Percentiles rank a stretch among this genome's conserved stretches.
These are phyloP conservation scores for Tanypteryx hageni DNA, from an alignment of 2,888 invertebrate genomes.

Conservation along the genomic window DNA sequence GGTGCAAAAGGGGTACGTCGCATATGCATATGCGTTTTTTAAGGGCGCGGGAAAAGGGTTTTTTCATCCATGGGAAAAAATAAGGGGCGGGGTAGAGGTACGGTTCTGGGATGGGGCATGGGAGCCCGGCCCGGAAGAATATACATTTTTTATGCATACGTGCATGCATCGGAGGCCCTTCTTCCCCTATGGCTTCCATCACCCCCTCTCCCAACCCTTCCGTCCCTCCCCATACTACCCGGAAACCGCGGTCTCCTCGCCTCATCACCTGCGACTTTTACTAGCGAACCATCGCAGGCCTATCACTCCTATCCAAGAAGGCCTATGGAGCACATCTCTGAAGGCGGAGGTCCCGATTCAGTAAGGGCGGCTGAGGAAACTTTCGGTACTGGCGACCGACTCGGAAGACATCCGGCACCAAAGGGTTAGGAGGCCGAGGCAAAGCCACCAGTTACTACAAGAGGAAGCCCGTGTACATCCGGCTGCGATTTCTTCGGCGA, in stretches of 20 bases:
- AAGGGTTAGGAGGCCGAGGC: no score
- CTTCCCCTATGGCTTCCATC: no score
- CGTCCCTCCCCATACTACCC: neutral
- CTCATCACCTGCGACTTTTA: conserved; percentile 23
- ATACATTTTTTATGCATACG: conserved; percentile 62
- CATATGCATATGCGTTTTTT: conserved; percentile 63
- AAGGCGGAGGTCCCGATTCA: neutral
- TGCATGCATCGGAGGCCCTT: conserved; percentile 41
- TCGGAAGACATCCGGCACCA: neutral
- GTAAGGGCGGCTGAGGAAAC: neutral
- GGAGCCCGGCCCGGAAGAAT: conserved; percentile 50
- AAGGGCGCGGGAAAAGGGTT: conserved; percentile 31
- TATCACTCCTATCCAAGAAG: neutral
- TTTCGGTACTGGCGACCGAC: neutral
- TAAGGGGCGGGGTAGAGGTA: conserved; percentile 2
- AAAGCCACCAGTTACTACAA: no score
- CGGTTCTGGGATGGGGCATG: neutral
- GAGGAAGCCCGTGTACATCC: no score
- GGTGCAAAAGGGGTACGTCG: conserved; percentile 55
- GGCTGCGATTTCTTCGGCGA: no score
- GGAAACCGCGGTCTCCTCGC: conserved; percentile 17
- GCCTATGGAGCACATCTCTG: neutral
- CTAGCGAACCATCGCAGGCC: neutral
- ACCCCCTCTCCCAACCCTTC: no score
- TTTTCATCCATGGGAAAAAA: conserved; percentile 46